Evolutionary conservation across 2,797 vertebrate species (phyloP), one percentile per base, ranked within the genome.

Genomic region (Siniperca scherzeri): DNA sequence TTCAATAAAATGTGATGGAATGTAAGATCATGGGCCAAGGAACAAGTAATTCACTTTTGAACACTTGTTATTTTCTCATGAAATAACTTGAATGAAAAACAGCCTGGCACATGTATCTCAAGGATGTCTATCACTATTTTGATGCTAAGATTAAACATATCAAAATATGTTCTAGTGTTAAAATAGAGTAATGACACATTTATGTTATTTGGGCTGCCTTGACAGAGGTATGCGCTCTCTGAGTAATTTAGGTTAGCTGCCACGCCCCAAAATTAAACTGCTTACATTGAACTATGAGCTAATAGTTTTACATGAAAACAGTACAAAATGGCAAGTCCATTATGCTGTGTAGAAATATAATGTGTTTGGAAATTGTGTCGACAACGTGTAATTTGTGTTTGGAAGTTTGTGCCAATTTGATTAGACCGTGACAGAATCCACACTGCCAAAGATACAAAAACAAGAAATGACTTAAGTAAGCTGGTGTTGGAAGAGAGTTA

Each of bases 1-100:
- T 70, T 59, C 19, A 65, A 56, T 71, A 44, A 75, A 65, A 81
- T 11, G 0, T 57, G 74, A 7, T 36, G 61, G 52, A 72, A 75
- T 61, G 25, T 38, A 27, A 62, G 27, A 7, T 12, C 17, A 19
- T 3, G 2, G 7, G 30, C 68, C 55, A 69, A 53, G 13, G 5
- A 62, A 70, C 13, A 40, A 57, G 19, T 9, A 22, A 36, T 57
- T 67, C 25, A 42, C 48, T 53, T 59, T 50, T n/a, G 9, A 70
- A 52, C 13, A 59, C 42, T 62, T 38, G 22, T 27, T 11, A 25
- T 59, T 79, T 76, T 81, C 22, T 66, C 67, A 56, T 10, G 25
- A 78, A 62, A 4, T 53, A 5, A 38, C 38, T 5, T 77, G 10
- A 10, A 53, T 53, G 21, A 36, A 50, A 25, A 79, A 53, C 25